Conservation (phyloP, 2,888 invertebrate species). For the Calameuta idolon region DNA sequence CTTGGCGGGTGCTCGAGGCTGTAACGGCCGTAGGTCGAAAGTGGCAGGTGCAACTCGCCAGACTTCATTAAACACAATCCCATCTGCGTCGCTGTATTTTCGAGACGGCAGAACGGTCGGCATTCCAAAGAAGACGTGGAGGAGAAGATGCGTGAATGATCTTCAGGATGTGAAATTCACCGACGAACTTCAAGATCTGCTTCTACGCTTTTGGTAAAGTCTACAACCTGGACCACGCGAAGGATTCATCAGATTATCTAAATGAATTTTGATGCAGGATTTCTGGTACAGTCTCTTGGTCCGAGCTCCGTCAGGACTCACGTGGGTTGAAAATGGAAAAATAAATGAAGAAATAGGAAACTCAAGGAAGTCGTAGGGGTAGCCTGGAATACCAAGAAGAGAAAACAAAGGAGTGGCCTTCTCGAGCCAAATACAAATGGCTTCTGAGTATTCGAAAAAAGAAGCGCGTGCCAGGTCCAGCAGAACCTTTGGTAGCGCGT, state of each 20-base stretch:
- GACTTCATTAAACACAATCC: slow-evolving; percentile 64
- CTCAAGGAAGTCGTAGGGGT: neutral
- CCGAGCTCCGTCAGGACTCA: neutral
- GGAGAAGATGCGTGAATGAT: neutral
- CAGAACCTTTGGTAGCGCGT: slow-evolving; percentile 22
- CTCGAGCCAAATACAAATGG: slow-evolving; percentile 26
- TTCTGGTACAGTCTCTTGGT: neutral
- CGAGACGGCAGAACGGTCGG: slow-evolving; percentile 39
- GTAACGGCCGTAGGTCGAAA: slow-evolving; percentile 53
- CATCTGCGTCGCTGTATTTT: slow-evolving; percentile 62
- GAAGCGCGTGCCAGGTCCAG: slow-evolving; percentile 42
- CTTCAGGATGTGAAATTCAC: neutral
- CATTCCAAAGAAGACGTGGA: slow-evolving; percentile 24
- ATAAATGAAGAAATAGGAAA: neutral
- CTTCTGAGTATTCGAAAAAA: slow-evolving; percentile 44
- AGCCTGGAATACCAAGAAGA: neutral
- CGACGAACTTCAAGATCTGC: neutral
- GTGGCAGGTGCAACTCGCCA: slow-evolving; percentile 62
- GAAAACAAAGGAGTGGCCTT: slow-evolving; percentile 9
- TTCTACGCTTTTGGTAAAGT: neutral
- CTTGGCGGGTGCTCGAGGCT: slow-evolving; percentile 35
- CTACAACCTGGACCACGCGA: neutral
- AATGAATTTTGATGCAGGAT: neutral
- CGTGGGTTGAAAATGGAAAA: neutral
- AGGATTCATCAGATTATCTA: neutral